Evolutionary conservation across 2,888 invertebrate genomes (phyloP).

Genomic region (Acleris sparsana): DNA sequence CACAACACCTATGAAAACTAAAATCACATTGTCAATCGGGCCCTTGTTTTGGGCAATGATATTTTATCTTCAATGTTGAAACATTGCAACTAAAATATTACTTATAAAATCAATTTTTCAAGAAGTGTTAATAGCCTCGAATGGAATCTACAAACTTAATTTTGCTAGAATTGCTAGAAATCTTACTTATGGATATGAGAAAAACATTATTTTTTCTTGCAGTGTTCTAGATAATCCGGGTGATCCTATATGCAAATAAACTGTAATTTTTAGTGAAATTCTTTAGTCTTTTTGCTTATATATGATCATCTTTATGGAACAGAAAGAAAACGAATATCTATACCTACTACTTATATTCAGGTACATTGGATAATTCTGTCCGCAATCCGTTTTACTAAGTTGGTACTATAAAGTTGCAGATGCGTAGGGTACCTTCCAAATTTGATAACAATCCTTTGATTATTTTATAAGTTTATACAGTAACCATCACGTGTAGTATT

Average conservation of each 20-base stretch:
- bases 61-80: conserved; percentile 47
- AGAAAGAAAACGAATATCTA: too few relatives aligned
- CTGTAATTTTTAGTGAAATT: conserved; percentile 28
- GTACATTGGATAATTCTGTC: too few relatives aligned
- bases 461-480: too few relatives aligned
- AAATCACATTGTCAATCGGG: too few relatives aligned
- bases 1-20: too few relatives aligned
- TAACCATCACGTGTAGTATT: conserved; percentile 3
- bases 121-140: conserved; percentile 21
- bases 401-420: too few relatives aligned
- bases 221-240: background rate
- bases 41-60: conserved; percentile 16
- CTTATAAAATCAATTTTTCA: conserved; percentile 30
- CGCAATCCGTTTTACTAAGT: too few relatives aligned
- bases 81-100: conserved; percentile 50
- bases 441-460: too few relatives aligned
- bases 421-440: too few relatives aligned
- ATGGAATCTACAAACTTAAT: conserved; percentile 30
- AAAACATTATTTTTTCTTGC: too few relatives aligned
- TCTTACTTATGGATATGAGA: background rate
- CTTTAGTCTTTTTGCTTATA: conserved; percentile 16
- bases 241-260: conserved; percentile 16
- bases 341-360: too few relatives aligned
- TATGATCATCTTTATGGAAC: background rate
- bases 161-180: conserved; percentile 21